Conservation (phyloP, 2,888 invertebrate genomes). For the Phengaris arion region DNA sequence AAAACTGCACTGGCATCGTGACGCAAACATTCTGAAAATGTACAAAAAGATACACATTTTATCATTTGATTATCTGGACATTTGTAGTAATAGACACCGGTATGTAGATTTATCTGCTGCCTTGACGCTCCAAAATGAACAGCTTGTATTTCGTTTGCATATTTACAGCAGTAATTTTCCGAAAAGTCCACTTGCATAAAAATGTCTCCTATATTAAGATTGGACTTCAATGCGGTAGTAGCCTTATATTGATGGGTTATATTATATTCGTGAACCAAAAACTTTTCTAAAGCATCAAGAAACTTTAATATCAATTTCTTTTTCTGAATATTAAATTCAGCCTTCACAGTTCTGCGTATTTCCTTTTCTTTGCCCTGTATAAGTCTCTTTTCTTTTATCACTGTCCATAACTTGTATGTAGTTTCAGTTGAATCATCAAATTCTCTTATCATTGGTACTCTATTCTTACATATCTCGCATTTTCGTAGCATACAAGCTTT, state of each 20-base stretch:
- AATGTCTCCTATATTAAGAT: background rate
- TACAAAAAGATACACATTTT: slow-evolving; percentile 18
- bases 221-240: slow-evolving; percentile 11
- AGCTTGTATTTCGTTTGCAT: slow-evolving; percentile 18
- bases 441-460: no score
- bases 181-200: slow-evolving; percentile 14
- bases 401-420: no score
- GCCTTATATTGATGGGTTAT: slow-evolving; percentile 4
- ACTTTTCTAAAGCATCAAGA: slow-evolving; percentile 16
- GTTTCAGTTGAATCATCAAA: no score
- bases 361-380: background rate
- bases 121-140: slow-evolving; percentile 14
- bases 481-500: no score
- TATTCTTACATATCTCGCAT: no score
- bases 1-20: slow-evolving; percentile 22
- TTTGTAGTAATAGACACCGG: slow-evolving; percentile 24
- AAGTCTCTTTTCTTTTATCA: no score
- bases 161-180: slow-evolving; percentile 20
- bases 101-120: slow-evolving; percentile 22
- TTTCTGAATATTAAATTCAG: slow-evolving; percentile 6
- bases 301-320: slow-evolving; percentile 16
- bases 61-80: slow-evolving; percentile 13
- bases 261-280: slow-evolving; percentile 17
- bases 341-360: background rate
- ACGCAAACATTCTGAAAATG: slow-evolving; percentile 21